A percentile compares a stretch with the other conserved stretches of the same genome.
phyloP scores from a whole-genome alignment of 2,113 vertebrate genomes.

The Cebidichthys violaceus region DNA sequence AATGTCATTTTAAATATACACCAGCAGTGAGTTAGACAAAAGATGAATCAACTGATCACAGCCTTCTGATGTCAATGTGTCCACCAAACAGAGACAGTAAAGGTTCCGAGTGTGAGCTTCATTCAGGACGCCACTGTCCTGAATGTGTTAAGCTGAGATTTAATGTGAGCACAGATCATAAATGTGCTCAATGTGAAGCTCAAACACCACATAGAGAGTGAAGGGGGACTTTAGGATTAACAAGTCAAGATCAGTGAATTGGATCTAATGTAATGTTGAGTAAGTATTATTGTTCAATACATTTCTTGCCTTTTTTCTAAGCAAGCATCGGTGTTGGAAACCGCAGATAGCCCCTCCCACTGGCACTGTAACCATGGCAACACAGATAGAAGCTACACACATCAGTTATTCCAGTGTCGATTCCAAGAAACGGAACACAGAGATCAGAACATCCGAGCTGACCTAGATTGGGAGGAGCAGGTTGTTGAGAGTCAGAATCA shows the following conservation, averaged over 20 bases:
- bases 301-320: constrained; percentile 8
- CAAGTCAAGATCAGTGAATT: neutral
- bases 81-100: too few relatives aligned
- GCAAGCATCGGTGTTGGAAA: constrained; percentile 28
- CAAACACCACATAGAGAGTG: neutral
- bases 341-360: constrained; percentile 38
- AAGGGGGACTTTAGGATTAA: neutral
- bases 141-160: neutral
- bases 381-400: constrained; percentile 57
- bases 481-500: constrained; percentile 21
- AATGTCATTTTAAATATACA: too few relatives aligned
- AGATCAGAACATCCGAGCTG: constrained; percentile 71
- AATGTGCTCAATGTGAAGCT: neutral
- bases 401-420: constrained; percentile 58
- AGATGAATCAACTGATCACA: too few relatives aligned
- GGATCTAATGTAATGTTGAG: neutral
- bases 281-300: neutral
- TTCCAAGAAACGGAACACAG: constrained; percentile 52
- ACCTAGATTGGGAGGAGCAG: constrained; percentile 69
- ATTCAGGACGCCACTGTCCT: too few relatives aligned
- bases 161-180: neutral
- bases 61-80: too few relatives aligned
- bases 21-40: too few relatives aligned
- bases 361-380: constrained; percentile 69
- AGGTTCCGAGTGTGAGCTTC: neutral